Evolutionary conservation across 2,113 vertebrate genomes (phyloP).

Genomic region (Bos indicus): DNA sequence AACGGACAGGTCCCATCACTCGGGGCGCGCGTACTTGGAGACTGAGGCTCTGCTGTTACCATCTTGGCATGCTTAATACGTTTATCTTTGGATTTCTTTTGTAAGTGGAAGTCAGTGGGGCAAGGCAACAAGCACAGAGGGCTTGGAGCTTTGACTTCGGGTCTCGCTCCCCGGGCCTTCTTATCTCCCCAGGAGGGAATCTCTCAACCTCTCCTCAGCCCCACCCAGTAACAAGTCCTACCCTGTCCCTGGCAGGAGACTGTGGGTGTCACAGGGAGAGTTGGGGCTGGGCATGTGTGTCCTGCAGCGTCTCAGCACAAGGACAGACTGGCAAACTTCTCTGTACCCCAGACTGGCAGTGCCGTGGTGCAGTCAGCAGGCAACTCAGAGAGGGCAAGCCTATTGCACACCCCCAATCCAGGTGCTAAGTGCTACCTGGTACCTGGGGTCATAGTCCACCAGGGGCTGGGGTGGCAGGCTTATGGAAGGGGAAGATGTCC

Average conservation of each 20-base stretch:
- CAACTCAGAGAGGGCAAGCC: background rate
- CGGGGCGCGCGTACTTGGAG: accelerated
- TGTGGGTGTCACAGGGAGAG: background rate
- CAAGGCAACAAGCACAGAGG: background rate
- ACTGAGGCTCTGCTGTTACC: background rate
- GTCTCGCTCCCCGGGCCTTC: background rate
- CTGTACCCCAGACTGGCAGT: background rate
- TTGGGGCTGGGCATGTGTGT: background rate
- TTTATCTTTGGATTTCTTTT: background rate
- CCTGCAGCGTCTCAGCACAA: background rate
- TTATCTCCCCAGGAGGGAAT: background rate
- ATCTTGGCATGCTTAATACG: background rate
- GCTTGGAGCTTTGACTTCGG: background rate
- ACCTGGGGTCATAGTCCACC: accelerated
- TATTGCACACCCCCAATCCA: background rate
- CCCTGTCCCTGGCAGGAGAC: background rate
- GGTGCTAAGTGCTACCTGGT: too few species aligned
- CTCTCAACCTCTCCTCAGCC: background rate
- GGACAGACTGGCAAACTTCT: background rate
- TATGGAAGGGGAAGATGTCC: background rate
- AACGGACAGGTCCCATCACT: background rate
- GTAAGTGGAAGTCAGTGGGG: background rate
- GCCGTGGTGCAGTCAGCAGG: background rate
- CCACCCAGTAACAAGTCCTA: background rate
- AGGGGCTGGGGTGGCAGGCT: background rate